phyloP scores from a whole-genome alignment of 2,888 invertebrate species.

The Meiosimyza platycephala region DNA sequence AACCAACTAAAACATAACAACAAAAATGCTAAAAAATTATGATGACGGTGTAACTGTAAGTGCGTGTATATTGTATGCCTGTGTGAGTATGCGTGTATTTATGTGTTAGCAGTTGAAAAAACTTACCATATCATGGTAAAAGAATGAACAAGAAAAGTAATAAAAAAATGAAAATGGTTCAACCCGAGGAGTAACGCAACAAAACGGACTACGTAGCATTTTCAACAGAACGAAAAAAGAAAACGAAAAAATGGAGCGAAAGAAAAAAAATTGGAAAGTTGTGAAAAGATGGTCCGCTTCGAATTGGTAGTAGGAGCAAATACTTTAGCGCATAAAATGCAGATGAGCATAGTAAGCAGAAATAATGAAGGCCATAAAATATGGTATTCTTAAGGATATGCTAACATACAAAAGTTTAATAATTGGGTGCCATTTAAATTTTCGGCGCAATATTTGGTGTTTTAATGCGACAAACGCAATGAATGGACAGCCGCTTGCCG shows the following conservation, averaged over 20 bases:
- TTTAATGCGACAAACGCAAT: too few species aligned
- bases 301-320: slow-evolving; percentile 7
- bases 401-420: slow-evolving; percentile 25
- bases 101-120: slow-evolving; percentile 10
- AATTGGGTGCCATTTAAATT: slow-evolving; percentile 28
- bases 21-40: too few species aligned
- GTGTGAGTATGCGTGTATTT: not conserved
- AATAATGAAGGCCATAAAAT: not conserved
- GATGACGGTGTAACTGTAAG: slow-evolving; percentile 20
- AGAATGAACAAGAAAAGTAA: slow-evolving; percentile 41
- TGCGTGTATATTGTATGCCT: not conserved
- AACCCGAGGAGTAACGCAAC: not conserved
- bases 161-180: slow-evolving; percentile 34
- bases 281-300: not conserved
- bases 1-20: too few species aligned
- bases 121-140: slow-evolving; percentile 26
- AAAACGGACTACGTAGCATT: slow-evolving; percentile 13
- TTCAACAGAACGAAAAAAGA: slow-evolving; percentile 7
- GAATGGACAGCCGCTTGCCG: too few species aligned
- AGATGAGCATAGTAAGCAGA: slow-evolving; percentile 62
- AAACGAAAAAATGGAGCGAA: not conserved
- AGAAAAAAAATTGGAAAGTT: not conserved
- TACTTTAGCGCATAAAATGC: slow-evolving; percentile 60
- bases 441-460: slow-evolving; percentile 10
- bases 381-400: not conserved